phyloP scores from a whole-genome alignment of 2,113 vertebrate species.

The Aphyosemion australe region DNA sequence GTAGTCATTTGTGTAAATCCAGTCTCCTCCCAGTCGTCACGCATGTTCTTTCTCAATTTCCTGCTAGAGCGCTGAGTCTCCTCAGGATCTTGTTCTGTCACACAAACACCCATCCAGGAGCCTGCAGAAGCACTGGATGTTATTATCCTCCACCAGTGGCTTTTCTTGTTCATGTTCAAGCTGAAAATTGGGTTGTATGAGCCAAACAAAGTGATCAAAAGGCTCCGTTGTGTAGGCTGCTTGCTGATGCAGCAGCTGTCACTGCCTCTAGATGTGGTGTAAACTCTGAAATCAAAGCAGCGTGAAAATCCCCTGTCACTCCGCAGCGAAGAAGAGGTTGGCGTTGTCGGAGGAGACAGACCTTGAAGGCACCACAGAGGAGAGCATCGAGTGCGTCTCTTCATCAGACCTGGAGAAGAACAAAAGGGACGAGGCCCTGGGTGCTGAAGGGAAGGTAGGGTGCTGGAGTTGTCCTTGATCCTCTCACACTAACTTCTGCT shows the following conservation, averaged over 20 bases:
- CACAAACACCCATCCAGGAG: conserved; percentile 8
- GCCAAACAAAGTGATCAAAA: conserved; percentile 37
- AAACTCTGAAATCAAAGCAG: not conserved
- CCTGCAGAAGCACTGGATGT: conserved; percentile 9
- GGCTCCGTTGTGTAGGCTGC: conserved; percentile 1
- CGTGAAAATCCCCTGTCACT: conserved; percentile 13
- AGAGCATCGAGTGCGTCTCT: conserved; percentile 81
- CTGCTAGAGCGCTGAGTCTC: conserved; percentile 10
- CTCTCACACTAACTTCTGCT: too few relatives aligned
- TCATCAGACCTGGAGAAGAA: conserved; percentile 86
- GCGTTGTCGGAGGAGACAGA: conserved; percentile 84
- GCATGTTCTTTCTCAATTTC: conserved; percentile 1
- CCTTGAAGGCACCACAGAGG: conserved; percentile 83
- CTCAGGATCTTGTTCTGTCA: not conserved
- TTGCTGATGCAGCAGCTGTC: conserved; percentile 19
- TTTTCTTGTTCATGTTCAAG: conserved; percentile 14
- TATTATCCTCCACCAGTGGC: conserved; percentile 26
- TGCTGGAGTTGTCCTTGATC: not conserved
- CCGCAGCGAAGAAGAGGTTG: conserved; percentile 66
- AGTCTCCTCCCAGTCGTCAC: not conserved
- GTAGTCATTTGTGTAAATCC: conserved; percentile 5
- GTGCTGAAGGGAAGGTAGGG: conserved; percentile 69
- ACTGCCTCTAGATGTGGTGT: conserved; percentile 20
- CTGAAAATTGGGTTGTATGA: conserved; percentile 23
- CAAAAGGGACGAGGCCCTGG: conserved; percentile 71